Evolutionary conservation across 2,113 vertebrate genomes (phyloP), one percentile per base, ranked within the genome.

Genomic region (Oncorhynchus nerka): DNA sequence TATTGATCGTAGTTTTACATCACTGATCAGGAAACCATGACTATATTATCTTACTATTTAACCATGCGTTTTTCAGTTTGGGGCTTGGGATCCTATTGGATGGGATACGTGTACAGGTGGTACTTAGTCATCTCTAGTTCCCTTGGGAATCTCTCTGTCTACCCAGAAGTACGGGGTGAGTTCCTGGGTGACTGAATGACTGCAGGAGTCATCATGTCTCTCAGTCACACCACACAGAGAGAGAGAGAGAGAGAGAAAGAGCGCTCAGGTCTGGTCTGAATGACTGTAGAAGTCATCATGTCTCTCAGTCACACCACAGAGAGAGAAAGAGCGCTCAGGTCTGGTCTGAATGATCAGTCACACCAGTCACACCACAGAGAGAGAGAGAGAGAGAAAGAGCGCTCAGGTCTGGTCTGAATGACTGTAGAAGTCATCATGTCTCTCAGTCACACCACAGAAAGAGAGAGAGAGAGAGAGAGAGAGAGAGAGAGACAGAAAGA

Each of bases 41-140:
- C 79, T 65, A 86, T 80, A 85, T 75, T 80, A 84, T 75, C 80
- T 82, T 75, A 80, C 55, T 76, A 86, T 64, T 75, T 79, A 79
- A 79, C 78, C 82, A 81, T 83, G 81, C 79, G n/a, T 75, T 88
- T 81, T 84, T 85, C 84, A 71, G 70, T 73, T 87, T 57, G 19
- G 24, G 49, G 24, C 51, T 74, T 69, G 32, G 11, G 6, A 72
- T 19, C 73, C 70, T 15, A 70, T 77, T 28, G 68, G 4, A 34
- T 66, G 9, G 39, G 39, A 45, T 45, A 9, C 39, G 11, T 45
- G 39, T 45, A 11, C 39, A 45, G 9, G 39, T 45, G 9, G 39
- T 75, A 64, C 77, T 75, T 55, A n/a, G 51, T 24, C 79, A 68
- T 55, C 67, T 48, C 68, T 24, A n/a, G n/a, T 70, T 16, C 73